Conservation (phyloP, 2,888 invertebrate species). For the Apantesis nais region DNA sequence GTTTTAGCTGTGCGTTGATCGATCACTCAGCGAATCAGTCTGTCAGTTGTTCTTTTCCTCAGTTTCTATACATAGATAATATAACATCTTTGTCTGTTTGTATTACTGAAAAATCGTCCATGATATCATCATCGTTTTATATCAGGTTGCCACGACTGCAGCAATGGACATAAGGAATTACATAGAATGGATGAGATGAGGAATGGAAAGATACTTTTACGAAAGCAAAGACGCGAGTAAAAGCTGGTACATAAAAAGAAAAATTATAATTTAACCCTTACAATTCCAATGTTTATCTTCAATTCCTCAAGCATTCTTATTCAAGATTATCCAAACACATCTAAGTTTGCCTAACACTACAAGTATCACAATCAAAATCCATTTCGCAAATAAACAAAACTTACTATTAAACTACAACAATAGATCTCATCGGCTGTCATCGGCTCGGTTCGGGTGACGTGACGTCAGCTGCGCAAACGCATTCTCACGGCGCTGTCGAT, state of each 20-base stretch:
- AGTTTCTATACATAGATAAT: too few relatives aligned
- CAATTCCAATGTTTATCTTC: slow-evolving; percentile 19
- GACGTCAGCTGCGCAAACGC: slow-evolving; percentile 46
- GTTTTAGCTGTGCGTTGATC: too few relatives aligned
- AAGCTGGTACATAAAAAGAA: neutral
- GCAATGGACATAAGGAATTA: too few relatives aligned
- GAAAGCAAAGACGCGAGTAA: neutral
- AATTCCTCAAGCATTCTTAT: slow-evolving; percentile 20
- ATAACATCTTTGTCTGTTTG: too few relatives aligned
- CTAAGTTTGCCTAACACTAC: slow-evolving; percentile 14
- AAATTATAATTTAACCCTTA: slow-evolving; percentile 4
- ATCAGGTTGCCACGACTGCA: too few relatives aligned
- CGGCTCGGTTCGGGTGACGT: slow-evolving; percentile 35
- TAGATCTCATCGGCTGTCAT: slow-evolving; percentile 43
- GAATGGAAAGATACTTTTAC: neutral
- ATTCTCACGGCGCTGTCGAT: slow-evolving; percentile 49
- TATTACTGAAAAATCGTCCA: too few relatives aligned
- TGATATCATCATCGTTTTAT: too few relatives aligned
- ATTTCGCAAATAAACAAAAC: slow-evolving; percentile 43
- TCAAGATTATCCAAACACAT: slow-evolving; percentile 22
- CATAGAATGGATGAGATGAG: too few relatives aligned
- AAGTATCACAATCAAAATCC: slow-evolving; percentile 35
- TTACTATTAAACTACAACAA: slow-evolving; percentile 39
- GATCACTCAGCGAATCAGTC: too few relatives aligned
- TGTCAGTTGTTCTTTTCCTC: too few relatives aligned